phyloP scores from a whole-genome alignment of 2,113 vertebrate genomes.

The Sula dactylatra region DNA sequence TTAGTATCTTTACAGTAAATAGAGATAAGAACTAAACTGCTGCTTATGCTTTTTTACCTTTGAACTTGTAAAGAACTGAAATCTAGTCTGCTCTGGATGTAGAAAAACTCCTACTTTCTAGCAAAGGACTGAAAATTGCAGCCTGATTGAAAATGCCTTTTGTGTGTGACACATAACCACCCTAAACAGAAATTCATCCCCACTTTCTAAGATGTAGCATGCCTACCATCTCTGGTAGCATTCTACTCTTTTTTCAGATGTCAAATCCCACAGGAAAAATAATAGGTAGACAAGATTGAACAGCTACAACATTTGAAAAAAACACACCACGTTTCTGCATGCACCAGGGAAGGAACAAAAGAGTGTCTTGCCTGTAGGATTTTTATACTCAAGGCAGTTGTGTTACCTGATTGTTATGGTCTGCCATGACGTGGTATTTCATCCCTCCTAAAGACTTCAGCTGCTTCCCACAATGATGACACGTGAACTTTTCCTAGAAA shows the following conservation, averaged over 20 bases:
- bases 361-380: neutral
- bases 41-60: neutral
- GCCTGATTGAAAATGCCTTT: neutral
- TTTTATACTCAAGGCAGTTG: neutral
- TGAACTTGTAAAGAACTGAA: neutral
- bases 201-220: neutral
- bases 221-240: neutral
- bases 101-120: neutral
- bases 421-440: conserved; percentile 97
- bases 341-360: neutral
- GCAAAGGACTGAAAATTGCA: neutral
- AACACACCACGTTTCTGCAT: neutral
- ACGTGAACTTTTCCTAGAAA: conserved; percentile 85
- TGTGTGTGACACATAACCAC: neutral
- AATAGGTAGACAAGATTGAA: neutral
- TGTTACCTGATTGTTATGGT: conserved; percentile 89
- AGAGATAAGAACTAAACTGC: neutral
- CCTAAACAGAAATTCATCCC: neutral
- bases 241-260: neutral
- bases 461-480: conserved; percentile 92
- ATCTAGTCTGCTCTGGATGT: neutral
- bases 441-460: conserved; percentile 92
- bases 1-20: neutral
- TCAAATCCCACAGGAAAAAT: neutral
- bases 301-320: neutral